Conservation (phyloP, 2,113 vertebrate species). For the Notechis scutatus region DNA sequence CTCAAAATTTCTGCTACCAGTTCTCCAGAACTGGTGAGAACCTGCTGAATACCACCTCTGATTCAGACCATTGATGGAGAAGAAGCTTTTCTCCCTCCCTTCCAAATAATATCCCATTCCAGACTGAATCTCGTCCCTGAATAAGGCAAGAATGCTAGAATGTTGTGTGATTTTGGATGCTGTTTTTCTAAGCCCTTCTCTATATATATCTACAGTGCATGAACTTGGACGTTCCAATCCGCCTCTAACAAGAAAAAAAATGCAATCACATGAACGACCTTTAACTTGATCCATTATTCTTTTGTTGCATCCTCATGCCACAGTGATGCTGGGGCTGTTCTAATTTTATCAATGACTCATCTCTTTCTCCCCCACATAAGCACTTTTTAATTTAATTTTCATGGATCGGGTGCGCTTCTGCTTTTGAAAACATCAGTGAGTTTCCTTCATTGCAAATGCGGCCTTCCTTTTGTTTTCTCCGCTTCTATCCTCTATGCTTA, state of each 20-base stretch:
- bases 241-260: not conserved
- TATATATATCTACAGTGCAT: not conserved
- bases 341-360: not conserved
- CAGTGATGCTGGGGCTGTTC: not conserved
- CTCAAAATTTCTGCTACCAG: no score
- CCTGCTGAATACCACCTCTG: no score
- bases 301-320: slow-evolving; percentile 1
- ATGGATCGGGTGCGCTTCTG: not conserved
- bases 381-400: not conserved
- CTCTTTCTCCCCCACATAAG: not conserved
- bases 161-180: not conserved
- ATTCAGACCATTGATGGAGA: not conserved
- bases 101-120: not conserved
- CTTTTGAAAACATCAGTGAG: not conserved
- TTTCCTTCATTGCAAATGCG: not conserved
- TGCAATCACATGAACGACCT: not conserved
- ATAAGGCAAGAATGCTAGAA: not conserved
- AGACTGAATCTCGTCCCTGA: not conserved
- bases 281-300: slow-evolving; percentile 1
- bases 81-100: not conserved
- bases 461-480: not conserved
- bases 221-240: not conserved
- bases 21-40: no score
- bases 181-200: not conserved
- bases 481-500: not conserved